phyloP scores from a whole-genome alignment of 2,113 vertebrate genomes.

The Ammodramus savannarum region DNA sequence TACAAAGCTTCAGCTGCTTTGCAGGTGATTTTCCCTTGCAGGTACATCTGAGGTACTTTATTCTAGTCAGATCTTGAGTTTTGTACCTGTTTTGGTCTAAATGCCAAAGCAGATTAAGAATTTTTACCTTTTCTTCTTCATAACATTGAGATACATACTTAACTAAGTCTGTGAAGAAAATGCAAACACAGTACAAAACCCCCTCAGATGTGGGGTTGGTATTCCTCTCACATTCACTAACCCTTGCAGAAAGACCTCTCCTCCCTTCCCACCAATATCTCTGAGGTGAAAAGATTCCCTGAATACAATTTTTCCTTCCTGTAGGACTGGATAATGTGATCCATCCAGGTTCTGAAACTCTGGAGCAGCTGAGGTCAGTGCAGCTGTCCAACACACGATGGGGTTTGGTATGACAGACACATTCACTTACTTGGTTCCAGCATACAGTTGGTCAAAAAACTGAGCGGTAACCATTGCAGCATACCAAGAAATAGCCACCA shows the following conservation, averaged over 20 bases:
- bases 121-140: not conserved
- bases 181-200: not conserved
- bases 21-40: accelerated
- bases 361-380: not conserved
- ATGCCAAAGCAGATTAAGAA: not conserved
- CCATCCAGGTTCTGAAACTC: not conserved
- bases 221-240: not conserved
- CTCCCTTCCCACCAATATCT: not conserved
- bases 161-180: not conserved
- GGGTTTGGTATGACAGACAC: not conserved
- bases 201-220: not conserved
- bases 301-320: not conserved
- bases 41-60: not conserved
- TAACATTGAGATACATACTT: not conserved
- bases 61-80: not conserved
- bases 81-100: not conserved
- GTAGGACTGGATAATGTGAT: not conserved
- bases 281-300: not conserved
- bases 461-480: conserved; percentile 63
- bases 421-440: conserved; percentile 69
- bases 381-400: not conserved
- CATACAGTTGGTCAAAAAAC: conserved; percentile 55
- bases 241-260: not conserved
- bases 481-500: conserved; percentile 74
- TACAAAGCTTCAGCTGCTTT: not conserved